These are phyloP conservation scores for Puffinus mauretanicus DNA, from an alignment of 2,113 vertebrate species.

Conservation along the genomic window DNA sequence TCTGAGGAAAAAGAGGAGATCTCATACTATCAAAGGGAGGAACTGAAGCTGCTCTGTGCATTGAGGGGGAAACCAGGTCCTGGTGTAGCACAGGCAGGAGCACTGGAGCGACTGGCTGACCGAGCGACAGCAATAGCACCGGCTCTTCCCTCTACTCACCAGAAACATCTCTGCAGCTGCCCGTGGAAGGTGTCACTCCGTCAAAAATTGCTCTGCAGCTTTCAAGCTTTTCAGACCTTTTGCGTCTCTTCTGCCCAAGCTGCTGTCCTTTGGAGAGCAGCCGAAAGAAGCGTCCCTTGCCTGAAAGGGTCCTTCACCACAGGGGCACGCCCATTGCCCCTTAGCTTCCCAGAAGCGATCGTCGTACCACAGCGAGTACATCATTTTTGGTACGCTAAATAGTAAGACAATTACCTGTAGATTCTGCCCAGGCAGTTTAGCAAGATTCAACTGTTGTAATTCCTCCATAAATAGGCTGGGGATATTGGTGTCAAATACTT, in stretches of 20 bases:
- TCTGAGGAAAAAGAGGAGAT: background rate
- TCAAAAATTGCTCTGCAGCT: background rate
- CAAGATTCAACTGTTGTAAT: background rate
- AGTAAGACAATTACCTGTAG: background rate
- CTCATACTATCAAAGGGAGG: fast-evolving
- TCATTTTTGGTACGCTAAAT: fast-evolving
- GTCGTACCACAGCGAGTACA: fast-evolving
- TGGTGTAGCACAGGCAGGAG: background rate
- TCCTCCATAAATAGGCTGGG: background rate
- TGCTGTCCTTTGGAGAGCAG: background rate
- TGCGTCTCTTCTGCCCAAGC: background rate
- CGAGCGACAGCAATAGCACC: fast-evolving
- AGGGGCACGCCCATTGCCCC: background rate
- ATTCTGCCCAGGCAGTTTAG: background rate
- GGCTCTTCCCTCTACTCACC: background rate
- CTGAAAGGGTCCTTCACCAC: background rate
- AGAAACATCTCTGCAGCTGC: background rate
- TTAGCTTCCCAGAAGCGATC: background rate
- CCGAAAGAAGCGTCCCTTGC: background rate
- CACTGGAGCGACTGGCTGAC: background rate
- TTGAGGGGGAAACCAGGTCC: background rate
- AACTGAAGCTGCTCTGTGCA: background rate
- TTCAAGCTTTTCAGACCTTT: background rate
- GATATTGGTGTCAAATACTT: background rate
- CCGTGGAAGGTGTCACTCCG: background rate